These are phyloP conservation scores for Rhombomys opimus DNA, from an alignment of 2,113 vertebrate genomes.

Conservation along the genomic window DNA sequence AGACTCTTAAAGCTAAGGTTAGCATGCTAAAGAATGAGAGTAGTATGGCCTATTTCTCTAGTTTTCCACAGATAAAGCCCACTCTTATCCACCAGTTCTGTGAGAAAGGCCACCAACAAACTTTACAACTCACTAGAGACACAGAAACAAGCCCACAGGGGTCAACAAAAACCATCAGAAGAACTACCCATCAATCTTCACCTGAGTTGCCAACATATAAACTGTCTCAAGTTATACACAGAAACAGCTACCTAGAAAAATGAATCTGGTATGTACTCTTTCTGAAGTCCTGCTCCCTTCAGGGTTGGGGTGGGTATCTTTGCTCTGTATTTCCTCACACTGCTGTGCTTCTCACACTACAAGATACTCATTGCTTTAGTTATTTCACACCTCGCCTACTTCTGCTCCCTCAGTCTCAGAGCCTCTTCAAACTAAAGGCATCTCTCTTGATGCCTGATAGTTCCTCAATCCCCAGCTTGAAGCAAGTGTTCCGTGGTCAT, in stretches of 20 bases:
- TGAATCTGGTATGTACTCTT: neutral
- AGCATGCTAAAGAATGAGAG: neutral
- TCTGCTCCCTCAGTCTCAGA: conserved; percentile 8
- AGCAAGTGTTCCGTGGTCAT: neutral
- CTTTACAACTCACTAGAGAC: neutral
- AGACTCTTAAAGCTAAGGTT: neutral
- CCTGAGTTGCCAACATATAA: neutral
- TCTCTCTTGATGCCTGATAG: neutral
- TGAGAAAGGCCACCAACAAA: neutral
- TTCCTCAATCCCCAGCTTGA: neutral
- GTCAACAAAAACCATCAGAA: neutral
- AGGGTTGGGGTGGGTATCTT: neutral
- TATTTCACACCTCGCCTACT: conserved; percentile 14
- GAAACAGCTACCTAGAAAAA: neutral
- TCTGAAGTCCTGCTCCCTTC: neutral
- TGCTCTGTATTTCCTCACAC: neutral
- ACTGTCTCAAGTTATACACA: neutral
- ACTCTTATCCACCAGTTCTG: neutral
- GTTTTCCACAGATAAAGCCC: neutral
- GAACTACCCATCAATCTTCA: neutral
- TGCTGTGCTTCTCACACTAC: neutral
- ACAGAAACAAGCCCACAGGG: accelerated
- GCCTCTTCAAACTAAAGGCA: conserved; percentile 8
- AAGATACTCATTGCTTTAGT: neutral
- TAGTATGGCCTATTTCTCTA: neutral